Percentiles rank a stretch among this genome's conserved stretches.
These are phyloP conservation scores for Gulo gulo DNA, from an alignment of 2,113 vertebrate genomes.

Conservation along the genomic window DNA sequence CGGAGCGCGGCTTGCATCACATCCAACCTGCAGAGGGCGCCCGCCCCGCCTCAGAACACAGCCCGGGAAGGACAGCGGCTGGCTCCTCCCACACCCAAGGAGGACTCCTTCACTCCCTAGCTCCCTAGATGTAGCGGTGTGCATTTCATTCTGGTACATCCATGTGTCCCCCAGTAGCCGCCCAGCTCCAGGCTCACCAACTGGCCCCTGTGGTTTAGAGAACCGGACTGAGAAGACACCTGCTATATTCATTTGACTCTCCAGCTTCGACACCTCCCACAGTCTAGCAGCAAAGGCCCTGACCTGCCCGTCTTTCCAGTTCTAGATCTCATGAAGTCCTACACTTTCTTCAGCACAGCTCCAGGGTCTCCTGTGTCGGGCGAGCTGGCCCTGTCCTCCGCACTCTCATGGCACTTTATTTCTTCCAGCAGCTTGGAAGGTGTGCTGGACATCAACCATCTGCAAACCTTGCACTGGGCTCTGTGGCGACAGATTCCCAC, in stretches of 20 bases:
- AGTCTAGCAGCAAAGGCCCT: neutral
- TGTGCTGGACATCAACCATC: neutral
- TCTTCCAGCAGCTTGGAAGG: neutral
- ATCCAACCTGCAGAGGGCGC: neutral
- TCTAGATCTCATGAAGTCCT: neutral
- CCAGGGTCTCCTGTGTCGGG: neutral
- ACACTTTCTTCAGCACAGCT: neutral
- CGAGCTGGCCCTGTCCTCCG: neutral
- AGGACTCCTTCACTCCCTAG: neutral
- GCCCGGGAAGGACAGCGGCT: constrained; percentile 21
- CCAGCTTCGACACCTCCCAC: neutral
- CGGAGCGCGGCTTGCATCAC: neutral
- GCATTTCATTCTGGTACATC: neutral
- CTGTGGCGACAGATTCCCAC: neutral
- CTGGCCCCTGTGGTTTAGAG: neutral
- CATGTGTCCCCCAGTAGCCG: neutral
- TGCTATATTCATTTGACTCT: neutral
- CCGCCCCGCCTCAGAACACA: neutral
- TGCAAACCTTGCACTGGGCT: neutral
- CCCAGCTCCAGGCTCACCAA: neutral
- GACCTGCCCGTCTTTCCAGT: neutral
- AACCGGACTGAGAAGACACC: neutral
- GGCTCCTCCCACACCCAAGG: neutral
- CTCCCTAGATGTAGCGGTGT: neutral
- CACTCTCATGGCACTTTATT: neutral